Base-by-base conservation (phyloP, 2,113 vertebrate genomes). In the Daphoenositta chrysoptera region DNA sequence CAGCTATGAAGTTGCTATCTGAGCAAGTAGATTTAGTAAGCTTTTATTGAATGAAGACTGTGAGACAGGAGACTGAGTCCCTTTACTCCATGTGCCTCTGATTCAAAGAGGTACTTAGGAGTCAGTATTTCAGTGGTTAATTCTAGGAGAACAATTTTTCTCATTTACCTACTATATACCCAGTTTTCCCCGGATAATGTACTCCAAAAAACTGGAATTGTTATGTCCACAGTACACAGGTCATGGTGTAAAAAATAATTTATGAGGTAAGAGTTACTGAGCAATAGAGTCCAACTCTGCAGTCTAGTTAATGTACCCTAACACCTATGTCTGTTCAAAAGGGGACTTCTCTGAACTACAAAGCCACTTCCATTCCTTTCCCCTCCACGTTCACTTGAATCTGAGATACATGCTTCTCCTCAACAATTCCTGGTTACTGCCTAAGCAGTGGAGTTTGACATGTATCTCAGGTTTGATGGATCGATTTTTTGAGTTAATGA, bases 201-300 rank as follows among this genome's bases (percentile, higher is more conserved):
- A 42, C 10, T 68, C 50, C 12, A 54, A 48, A 22, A 71, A 77
- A 23, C 8, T 37, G 6, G 31, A 87, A 40, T 26, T 42, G 15
- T 39, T 64, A 53, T 35, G 16, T 33, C n/a, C 16, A 56, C 9
- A 60, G 7, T 47, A 12, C 21, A 23, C 8, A 31, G 10, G 39
- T 3, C 19, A n/a, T 27, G 48, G 24, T 44, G 48, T 5, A 63
- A 86, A 79, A 89, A 63, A 15, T 22, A 64, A 71, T 76, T 83
- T 0, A 40, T 8, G 4, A 79, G 4, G 31, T 63, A 47, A 56
- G 27, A 69, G n/a, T 39, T 39, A 53, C 11, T 0, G 24, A 51
- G 31, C 10, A 57, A 45, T 16, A 64, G 45, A 48, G 13, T 23
- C 28, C 44, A 42, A 18, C 6, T 39, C 61, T 83, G 17, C 33